Evolutionary conservation across 1,140 invertebrate species (phyloP).

Genomic region (Aphelinus certus): DNA sequence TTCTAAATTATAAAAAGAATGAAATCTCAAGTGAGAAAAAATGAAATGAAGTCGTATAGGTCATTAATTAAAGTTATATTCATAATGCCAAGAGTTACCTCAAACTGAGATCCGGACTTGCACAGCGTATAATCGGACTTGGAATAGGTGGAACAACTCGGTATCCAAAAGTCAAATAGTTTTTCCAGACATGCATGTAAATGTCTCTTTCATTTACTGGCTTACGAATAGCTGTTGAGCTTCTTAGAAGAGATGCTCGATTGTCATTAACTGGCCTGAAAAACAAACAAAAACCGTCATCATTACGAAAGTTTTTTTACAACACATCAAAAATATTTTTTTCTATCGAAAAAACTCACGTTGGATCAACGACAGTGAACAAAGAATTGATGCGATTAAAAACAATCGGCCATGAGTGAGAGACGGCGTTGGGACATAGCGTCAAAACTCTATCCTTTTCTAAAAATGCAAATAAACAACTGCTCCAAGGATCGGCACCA

Average conservation of each 20-base stretch:
- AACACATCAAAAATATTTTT: background rate
- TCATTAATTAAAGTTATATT: no score
- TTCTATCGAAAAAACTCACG: conserved; percentile 69
- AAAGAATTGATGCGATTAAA: conserved; percentile 90
- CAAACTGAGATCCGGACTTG: conserved; percentile 90
- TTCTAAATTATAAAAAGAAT: no score
- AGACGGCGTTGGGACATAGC: conserved; percentile 83
- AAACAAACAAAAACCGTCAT: conserved; percentile 2
- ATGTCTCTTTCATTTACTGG: conserved; percentile 90
- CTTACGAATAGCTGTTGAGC: conserved; percentile 81
- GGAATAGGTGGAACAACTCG: conserved; percentile 87
- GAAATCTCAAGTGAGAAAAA: no score
- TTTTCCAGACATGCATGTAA: conserved; percentile 94
- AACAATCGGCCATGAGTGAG: conserved; percentile 95
- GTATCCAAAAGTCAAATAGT: conserved; percentile 95
- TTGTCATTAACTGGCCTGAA: conserved; percentile 94
- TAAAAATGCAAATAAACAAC: conserved; percentile 85
- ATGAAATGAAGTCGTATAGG: no score
- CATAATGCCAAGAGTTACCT: conserved; percentile 69
- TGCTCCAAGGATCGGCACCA: conserved; percentile 86
- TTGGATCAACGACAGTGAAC: conserved; percentile 94
- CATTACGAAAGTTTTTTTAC: conserved; percentile 22
- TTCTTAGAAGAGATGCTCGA: conserved; percentile 88
- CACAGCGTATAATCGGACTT: conserved; percentile 84
- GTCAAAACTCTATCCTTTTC: conserved; percentile 80